Evolutionary conservation across 2,888 invertebrate species (phyloP), one percentile per base, ranked within the genome.

Genomic region (Fissipunctia ypsillon): DNA sequence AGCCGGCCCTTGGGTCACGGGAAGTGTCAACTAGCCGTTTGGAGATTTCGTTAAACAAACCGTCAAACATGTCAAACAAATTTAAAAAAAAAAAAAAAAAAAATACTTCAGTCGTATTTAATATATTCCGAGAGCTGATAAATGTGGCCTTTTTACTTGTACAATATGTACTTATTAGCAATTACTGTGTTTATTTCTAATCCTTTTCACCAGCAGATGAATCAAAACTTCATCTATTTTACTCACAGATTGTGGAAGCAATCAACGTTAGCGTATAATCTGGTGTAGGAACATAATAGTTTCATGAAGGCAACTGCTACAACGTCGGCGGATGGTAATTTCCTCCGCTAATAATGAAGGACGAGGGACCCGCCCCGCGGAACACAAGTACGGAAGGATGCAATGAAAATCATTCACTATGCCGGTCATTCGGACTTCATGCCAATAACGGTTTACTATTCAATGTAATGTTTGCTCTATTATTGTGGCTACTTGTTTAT

Each of bases 311-410:
- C 69, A 84, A 80, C 70, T 76, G 79, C 75, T 73, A 70, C 70
- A 78, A 69, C 75, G 77, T 85, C 85, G 82, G 88, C 90, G 90
- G 92, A 91, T 84, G 88, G 88, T 89, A 91, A 93, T 92, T 89
- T 93, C 92, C 87, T 84, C 79, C 84, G 76, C 78, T 87, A 78
- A 78, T 88, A 88, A 89, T 89, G 90, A 89, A 89, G 90, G 88
- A 89, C 88, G 87, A 84, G 86, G 85, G 85, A 61, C 81, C 86
- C 86, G 87, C 85, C 85, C 89, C 69, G 70, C 69, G 68, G 69
- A 80, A 87, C 87, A 85, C 50, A 28, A 73, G 56, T 80, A 73
- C 80, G 86, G 86, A 86, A 85, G 84, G 79, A 76, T 78, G 73
- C 76, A 83, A 85, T 86, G 78, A 66, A 77, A 81, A 84, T 83